Base-by-base conservation (phyloP, 2,113 vertebrate genomes). In the Antechinus stuartii region DNA sequence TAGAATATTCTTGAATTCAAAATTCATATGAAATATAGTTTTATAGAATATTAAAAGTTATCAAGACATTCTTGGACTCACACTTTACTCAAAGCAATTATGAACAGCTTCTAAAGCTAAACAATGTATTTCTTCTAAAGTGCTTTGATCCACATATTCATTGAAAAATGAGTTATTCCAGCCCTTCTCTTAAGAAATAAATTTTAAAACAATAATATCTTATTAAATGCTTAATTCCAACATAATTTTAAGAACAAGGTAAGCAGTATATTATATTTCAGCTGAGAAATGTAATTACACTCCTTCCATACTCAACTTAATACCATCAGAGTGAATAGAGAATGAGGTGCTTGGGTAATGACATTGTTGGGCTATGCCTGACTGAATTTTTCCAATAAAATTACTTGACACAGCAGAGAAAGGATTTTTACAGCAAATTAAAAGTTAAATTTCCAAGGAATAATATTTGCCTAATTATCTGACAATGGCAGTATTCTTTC, bases 381-480 rank as follows among this genome's bases (percentile, higher is more conserved):
- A 30, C 14, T 94, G 54, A 95, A 89, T 93, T 97, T 96, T 96
- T 93, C 55, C 89, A 46, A 89, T 76, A 76, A 96, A 98, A 97
- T 94, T 97, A 97, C 96, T 97, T 98, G 49, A 97, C 49, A 97
- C 46, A 96, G 93, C 46, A 94, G 23, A 95, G 89, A 89, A 96
- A 6, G 30, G 42, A 98, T 97, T 98, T 92, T 8, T 89, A 97
- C 24, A 96, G 25, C 96, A 96, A 98, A 96, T 97, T 96, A 97
- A 97, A 98, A 97, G 3, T 47, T 97, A 94, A 94, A 95, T 94
- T 93, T 95, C 91, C 56, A 96, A 93, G 57, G 91, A 97, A 95
- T 95, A 97, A 97, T 96, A 54, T 46, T 55, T 91, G 57, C 96
- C 97, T 97, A 97, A 96, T 98, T 94, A 84, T 54, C 53, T 97